A percentile compares a stretch with the other conserved stretches of the same genome.
phyloP scores from a whole-genome alignment of 2,888 invertebrate species.

The Melieria picta region DNA sequence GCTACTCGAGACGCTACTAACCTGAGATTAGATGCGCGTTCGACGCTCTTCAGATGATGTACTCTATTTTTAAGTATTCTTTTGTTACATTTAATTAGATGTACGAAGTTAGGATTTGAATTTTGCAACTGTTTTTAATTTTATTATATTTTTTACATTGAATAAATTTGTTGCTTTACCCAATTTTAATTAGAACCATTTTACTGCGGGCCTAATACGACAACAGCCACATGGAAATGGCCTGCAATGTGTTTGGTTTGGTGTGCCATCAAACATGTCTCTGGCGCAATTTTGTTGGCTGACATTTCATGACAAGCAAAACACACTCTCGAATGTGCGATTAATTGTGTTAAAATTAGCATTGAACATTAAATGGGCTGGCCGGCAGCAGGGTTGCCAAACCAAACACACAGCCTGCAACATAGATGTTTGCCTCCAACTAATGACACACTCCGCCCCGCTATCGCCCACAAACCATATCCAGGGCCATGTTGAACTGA shows the following conservation, averaged over 20 bases:
- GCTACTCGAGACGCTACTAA: slow-evolving; percentile 33
- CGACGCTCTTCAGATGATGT: slow-evolving; percentile 18
- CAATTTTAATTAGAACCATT: neutral
- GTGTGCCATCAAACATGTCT: no score
- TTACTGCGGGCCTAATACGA: neutral
- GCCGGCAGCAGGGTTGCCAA: slow-evolving; percentile 11
- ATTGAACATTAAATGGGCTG: slow-evolving; percentile 36
- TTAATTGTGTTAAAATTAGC: slow-evolving; percentile 38
- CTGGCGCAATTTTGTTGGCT: no score
- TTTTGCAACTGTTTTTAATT: slow-evolving; percentile 9
- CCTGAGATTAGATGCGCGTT: neutral
- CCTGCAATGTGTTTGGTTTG: no score
- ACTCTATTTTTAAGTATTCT: slow-evolving; percentile 12
- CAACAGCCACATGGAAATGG: no score
- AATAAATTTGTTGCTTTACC: neutral
- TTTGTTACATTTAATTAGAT: slow-evolving; percentile 21
- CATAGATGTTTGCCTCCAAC: no score
- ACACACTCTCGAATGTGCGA: slow-evolving; percentile 20
- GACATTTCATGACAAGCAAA: no score
- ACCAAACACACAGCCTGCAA: no score
- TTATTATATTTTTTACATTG: neutral
- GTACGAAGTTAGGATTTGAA: neutral
- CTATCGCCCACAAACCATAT: no score
- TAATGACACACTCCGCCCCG: no score
- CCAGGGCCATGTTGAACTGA: no score